phyloP scores from a whole-genome alignment of 2,797 vertebrate genomes.

The Oreortyx pictus region DNA sequence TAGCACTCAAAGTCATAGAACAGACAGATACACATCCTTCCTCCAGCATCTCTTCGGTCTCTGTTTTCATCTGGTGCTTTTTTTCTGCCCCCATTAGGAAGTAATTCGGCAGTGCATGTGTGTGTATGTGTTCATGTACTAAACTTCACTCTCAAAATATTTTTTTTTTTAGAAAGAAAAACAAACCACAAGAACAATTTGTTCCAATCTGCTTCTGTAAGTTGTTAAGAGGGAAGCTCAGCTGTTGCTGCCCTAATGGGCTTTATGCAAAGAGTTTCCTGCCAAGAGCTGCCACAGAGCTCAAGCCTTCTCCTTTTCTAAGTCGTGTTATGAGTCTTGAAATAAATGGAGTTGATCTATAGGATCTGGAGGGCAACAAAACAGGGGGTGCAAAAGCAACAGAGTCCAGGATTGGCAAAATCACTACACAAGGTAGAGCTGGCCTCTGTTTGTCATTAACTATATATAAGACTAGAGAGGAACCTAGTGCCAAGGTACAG shows the following conservation, averaged over 20 bases:
- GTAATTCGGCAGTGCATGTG: background rate
- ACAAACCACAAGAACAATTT: slow-evolving; percentile 14
- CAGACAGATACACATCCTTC: background rate
- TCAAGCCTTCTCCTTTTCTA: background rate
- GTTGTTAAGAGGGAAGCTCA: slow-evolving; percentile 8
- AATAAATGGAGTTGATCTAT: background rate
- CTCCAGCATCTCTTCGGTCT: background rate
- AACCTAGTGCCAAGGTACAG: background rate
- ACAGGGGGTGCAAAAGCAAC: background rate
- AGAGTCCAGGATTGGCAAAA: background rate
- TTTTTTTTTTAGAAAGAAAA: background rate
- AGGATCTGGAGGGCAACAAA: background rate
- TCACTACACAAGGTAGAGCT: background rate
- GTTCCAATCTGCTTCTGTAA: slow-evolving; percentile 35
- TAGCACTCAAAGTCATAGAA: background rate
- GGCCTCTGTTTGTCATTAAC: background rate
- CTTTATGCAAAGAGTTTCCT: slow-evolving; percentile 45
- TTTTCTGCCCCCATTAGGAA: slow-evolving; percentile 18
- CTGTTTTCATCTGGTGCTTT: background rate
- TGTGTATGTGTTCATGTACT: background rate
- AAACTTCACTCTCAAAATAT: background rate
- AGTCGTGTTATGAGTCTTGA: background rate
- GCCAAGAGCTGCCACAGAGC: background rate
- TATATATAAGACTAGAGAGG: accelerated
- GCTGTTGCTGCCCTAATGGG: slow-evolving; percentile 17